Percentiles rank a stretch among this genome's conserved stretches.
Conservation (phyloP, 2,888 invertebrate species). For the Nesidiocoris tenuis region DNA sequence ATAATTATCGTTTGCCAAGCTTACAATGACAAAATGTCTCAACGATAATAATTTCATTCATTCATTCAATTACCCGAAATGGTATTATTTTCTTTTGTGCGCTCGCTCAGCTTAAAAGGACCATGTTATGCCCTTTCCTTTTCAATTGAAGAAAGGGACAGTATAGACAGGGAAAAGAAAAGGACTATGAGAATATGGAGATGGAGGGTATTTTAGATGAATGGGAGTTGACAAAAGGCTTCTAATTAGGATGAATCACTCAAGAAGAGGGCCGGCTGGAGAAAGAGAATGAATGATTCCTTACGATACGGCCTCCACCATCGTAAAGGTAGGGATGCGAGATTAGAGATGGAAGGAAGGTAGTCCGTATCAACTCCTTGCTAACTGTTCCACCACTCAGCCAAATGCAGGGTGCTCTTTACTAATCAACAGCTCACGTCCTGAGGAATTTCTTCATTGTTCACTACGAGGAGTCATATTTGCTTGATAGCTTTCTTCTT, state of each 20-base stretch:
- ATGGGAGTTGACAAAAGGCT: constrained; percentile 23
- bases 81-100: too few relatives aligned
- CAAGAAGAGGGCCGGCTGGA: constrained; percentile 17
- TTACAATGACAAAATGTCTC: too few relatives aligned
- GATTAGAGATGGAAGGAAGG: background rate
- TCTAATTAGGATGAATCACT: constrained; percentile 38
- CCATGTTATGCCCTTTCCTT: too few relatives aligned
- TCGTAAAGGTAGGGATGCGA: background rate
- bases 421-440: constrained; percentile 35
- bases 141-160: too few relatives aligned
- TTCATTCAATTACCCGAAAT: too few relatives aligned
- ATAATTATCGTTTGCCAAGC: too few relatives aligned
- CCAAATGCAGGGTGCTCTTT: constrained; percentile 37
- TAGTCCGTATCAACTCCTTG: background rate
- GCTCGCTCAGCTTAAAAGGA: too few relatives aligned
- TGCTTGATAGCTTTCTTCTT: constrained; percentile 36
- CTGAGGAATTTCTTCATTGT: constrained; percentile 31
- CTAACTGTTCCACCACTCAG: constrained; percentile 18
- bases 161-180: too few relatives aligned
- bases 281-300: constrained; percentile 31
- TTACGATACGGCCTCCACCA: constrained; percentile 19
- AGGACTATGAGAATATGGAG: too few relatives aligned
- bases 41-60: too few relatives aligned
- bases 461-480: constrained; percentile 27
- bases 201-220: constrained; percentile 29